A percentile compares a stretch with the other conserved stretches of the same genome.
Conservation (phyloP, 2,113 vertebrate species). For the Thomomys bottae region DNA sequence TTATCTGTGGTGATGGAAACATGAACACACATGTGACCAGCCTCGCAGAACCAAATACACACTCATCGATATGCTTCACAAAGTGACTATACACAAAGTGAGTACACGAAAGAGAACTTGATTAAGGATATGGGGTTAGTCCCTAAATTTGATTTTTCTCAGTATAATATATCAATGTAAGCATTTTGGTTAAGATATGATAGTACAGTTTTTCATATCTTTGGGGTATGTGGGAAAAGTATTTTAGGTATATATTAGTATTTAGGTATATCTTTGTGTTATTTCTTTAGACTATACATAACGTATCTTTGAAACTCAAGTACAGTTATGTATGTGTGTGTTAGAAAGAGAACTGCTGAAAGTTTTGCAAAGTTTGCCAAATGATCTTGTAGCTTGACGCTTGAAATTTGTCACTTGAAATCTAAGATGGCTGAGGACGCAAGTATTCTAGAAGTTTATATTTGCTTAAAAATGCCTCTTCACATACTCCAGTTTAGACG, state of each 20-base stretch:
- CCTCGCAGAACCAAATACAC: neutral
- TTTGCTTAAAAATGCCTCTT: neutral
- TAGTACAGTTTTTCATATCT: slow-evolving; percentile 1
- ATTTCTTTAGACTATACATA: neutral
- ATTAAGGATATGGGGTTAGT: neutral
- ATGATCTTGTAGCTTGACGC: too few relatives aligned
- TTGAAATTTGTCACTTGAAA: neutral
- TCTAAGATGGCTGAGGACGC: neutral
- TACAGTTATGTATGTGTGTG: neutral
- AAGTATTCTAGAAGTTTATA: neutral
- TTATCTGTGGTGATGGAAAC: neutral
- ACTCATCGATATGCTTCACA: neutral
- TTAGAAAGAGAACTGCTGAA: too few relatives aligned
- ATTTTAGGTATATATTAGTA: neutral
- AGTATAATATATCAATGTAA: neutral
- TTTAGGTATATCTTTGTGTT: neutral
- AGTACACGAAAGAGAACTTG: neutral
- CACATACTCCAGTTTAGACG: neutral
- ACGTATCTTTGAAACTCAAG: slow-evolving; percentile 5
- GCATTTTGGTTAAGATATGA: neutral
- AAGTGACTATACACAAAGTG: neutral
- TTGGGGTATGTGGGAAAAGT: neutral
- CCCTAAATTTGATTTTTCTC: neutral
- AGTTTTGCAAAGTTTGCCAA: neutral
- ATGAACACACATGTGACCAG: neutral